Evolutionary conservation across 2,797 vertebrate genomes (phyloP).

Genomic region (Aulostomus chinensis): DNA sequence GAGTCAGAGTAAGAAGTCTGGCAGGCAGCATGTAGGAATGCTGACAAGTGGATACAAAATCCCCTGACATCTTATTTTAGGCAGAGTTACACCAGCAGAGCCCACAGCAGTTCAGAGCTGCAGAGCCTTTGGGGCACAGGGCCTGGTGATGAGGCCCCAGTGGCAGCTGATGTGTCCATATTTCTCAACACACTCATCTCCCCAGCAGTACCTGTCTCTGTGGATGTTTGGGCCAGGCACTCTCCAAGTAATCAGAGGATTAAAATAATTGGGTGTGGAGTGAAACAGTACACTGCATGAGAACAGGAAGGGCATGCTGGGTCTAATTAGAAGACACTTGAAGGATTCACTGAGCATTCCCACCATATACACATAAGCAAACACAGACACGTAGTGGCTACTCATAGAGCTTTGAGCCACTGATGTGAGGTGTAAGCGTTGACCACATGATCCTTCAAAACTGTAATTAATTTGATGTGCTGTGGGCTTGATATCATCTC

Average conservation of each 20-base stretch:
- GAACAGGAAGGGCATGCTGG: conserved; percentile 75
- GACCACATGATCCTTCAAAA: conserved; percentile 65
- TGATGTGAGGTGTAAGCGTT: conserved; percentile 25
- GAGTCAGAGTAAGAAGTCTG: conserved; percentile 51
- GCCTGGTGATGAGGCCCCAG: conserved; percentile 51
- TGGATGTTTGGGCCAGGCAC: conserved; percentile 68
- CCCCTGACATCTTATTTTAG: conserved; percentile 79
- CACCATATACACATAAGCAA: conserved; percentile 54
- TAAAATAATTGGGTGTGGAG: conserved; percentile 81
- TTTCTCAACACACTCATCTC: conserved; percentile 65
- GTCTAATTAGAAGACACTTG: conserved; percentile 87
- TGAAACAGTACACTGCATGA: conserved; percentile 77
- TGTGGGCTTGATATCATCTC: conserved; percentile 53
- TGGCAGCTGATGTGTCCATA: conserved; percentile 61
- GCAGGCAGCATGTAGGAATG: conserved; percentile 55
- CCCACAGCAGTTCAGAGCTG: conserved; percentile 41
- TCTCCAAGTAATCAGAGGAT: conserved; percentile 86
- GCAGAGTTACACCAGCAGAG: conserved; percentile 52
- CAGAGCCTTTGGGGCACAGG: conserved; percentile 61
- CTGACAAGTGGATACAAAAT: conserved; percentile 76
- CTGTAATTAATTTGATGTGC: conserved; percentile 70
- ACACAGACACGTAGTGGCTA: conserved; percentile 14
- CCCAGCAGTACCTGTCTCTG: conserved; percentile 76
- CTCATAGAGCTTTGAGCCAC: conserved; percentile 28
- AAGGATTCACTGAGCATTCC: conserved; percentile 80